These are phyloP conservation scores for Nautilus pompilius DNA, from an alignment of 1,140 invertebrate species.

Conservation along the genomic window DNA sequence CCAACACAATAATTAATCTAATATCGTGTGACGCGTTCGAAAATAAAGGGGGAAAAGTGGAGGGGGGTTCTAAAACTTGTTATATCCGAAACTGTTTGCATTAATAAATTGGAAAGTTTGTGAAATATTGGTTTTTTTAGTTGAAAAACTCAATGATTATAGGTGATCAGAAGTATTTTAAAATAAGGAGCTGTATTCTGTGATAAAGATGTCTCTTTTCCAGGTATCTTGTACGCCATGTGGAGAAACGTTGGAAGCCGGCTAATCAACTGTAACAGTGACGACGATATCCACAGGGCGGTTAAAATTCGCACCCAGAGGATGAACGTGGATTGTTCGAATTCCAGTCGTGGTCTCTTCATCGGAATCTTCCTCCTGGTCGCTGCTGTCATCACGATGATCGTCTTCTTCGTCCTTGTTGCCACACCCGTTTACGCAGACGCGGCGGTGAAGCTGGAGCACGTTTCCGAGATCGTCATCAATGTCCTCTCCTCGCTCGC, in stretches of 20 bases:
- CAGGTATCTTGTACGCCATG: slow-evolving; percentile 37
- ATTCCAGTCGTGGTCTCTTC: slow-evolving; percentile 85
- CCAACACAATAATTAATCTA: no score
- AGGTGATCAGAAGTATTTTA: no score
- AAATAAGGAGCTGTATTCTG: no score
- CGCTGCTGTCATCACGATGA: slow-evolving; percentile 88
- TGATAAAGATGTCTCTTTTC: no score
- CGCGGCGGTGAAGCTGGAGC: slow-evolving; percentile 28
- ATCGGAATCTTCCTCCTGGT: slow-evolving; percentile 81
- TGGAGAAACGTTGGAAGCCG: slow-evolving; percentile 31
- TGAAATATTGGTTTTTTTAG: no score
- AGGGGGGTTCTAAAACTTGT: no score
- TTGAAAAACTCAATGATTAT: no score
- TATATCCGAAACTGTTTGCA: no score
- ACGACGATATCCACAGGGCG: slow-evolving; percentile 9
- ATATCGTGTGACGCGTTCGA: no score
- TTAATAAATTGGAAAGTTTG: no score
- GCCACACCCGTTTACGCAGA: slow-evolving; percentile 14
- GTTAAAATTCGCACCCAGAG: slow-evolving; percentile 18
- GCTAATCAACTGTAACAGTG: background rate
- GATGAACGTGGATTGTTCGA: slow-evolving; percentile 65
- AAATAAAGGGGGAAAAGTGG: no score
- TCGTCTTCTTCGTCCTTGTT: slow-evolving; percentile 80
- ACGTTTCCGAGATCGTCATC: slow-evolving; percentile 27
- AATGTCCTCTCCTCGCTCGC: slow-evolving; percentile 28